Conservation (phyloP, 2,888 invertebrate species). For the Drosophila borborema region DNA sequence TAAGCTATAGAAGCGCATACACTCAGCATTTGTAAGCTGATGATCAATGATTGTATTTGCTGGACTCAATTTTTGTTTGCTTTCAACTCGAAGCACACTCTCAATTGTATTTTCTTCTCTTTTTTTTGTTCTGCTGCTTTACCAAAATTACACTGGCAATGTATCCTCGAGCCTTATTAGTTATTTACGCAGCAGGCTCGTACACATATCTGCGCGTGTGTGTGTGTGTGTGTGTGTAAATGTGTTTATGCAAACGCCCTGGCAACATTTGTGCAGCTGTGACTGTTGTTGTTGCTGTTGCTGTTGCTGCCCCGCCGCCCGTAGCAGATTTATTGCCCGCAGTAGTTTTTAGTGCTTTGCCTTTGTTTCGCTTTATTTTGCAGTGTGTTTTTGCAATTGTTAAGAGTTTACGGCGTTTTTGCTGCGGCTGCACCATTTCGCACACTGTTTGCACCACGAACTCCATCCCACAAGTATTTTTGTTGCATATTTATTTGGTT, state of each 20-base stretch:
- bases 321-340: slow-evolving; percentile 72
- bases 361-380: slow-evolving; percentile 57
- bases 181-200: slow-evolving; percentile 73
- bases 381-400: slow-evolving; percentile 67
- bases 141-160: slow-evolving; percentile 70
- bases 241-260: slow-evolving; percentile 62
- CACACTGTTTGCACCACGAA: slow-evolving; percentile 61
- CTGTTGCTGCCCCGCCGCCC: slow-evolving; percentile 23
- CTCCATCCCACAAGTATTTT: slow-evolving; percentile 46
- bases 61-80: slow-evolving; percentile 9
- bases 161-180: slow-evolving; percentile 74
- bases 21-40: slow-evolving; percentile 22
- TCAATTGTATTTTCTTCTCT: slow-evolving; percentile 8
- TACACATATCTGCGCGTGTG: slow-evolving; percentile 14
- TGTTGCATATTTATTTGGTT: slow-evolving; percentile 60
- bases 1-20: slow-evolving; percentile 61
- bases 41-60: slow-evolving; percentile 47
- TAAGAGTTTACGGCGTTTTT: slow-evolving; percentile 76
- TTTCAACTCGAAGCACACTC: slow-evolving; percentile 18
- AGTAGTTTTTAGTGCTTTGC: slow-evolving; percentile 67
- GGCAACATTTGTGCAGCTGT: slow-evolving; percentile 43
- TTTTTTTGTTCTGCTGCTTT: slow-evolving; percentile 15
- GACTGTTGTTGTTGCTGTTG: slow-evolving; percentile 5
- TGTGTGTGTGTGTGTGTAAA: slow-evolving; percentile 31
- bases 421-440: slow-evolving; percentile 74